Evolutionary conservation across 2,888 invertebrate genomes (phyloP).

Genomic region (Rotaria sp.): DNA sequence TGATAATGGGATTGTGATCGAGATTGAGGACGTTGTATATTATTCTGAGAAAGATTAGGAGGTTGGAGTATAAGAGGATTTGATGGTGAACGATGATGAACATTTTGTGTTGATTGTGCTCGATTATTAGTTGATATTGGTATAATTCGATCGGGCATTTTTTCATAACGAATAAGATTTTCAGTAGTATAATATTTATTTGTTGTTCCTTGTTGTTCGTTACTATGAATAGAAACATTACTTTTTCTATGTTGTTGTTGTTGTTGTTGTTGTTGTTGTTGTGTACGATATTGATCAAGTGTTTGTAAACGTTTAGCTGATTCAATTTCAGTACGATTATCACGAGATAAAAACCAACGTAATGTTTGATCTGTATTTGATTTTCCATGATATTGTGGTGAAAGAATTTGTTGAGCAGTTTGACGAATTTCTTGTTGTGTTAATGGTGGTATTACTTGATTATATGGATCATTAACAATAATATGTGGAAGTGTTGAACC

Average conservation of each 20-base stretch:
- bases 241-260: neutral
- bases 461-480: constrained; percentile 2
- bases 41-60: neutral
- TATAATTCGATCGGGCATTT: neutral
- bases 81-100: neutral
- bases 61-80: neutral
- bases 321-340: constrained; percentile 9
- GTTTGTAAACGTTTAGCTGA: neutral
- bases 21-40: neutral
- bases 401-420: neutral
- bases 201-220: neutral
- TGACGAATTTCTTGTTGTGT: constrained; percentile 25
- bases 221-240: neutral
- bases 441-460: neutral
- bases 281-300: neutral
- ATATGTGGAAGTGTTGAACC: neutral
- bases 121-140: neutral
- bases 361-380: neutral
- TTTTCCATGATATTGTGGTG: neutral
- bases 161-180: neutral
- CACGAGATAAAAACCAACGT: neutral
- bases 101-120: neutral
- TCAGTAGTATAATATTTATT: neutral
- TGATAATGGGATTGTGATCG: neutral
- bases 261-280: neutral